Evolutionary conservation across 2,888 invertebrate species (phyloP), one percentile per base, ranked within the genome.

Genomic region (Alloscopus bannaensis): DNA sequence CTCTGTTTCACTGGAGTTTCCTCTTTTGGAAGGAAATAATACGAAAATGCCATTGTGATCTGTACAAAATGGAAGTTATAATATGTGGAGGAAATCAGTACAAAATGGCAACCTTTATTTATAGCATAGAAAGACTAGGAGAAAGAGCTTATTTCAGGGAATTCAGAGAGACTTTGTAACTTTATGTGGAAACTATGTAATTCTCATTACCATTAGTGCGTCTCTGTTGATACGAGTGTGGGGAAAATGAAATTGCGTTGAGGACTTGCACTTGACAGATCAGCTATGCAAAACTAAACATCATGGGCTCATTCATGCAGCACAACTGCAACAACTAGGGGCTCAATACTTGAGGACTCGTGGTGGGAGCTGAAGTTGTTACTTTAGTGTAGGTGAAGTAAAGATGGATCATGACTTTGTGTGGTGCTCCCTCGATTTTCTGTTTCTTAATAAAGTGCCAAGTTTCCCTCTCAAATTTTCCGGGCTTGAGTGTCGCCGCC

Each of bases 141-240:
- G 24, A 24, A 22, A 3, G 50, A 70, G 16, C 50, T 29, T 60
- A 70, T 47, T 60, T 42, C 18, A 18, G 29, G 45, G 50, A 31
- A n/a, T 29, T 42, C 28, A 31, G 18, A 31, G 22, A 20, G 28
- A 31, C 47, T n/a, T n/a, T n/a, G 47, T 31, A 60, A 60, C 57
- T 70, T 70, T 60, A 70, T 57, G 60, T 47, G 59, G 47, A 70
- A 70, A 70, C 70, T 59, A 50, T 70, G 70, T 70, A 60, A 70
- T 70, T 70, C 70, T 70, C 60, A 70, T 70, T 70, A 60, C 70
- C 60, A 60, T 57, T 60, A 70, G 29, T 60, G 60, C 50, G 29
- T 4, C 40, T 22, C 16, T 22, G 29, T 52, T 26, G 40, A 42
- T 69, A 2, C 29, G 50, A 22, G 29, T 52, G 55, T 26, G 24